Evolutionary conservation across 2,888 invertebrate species (phyloP).

Genomic region (Lepidochitona cinerea): DNA sequence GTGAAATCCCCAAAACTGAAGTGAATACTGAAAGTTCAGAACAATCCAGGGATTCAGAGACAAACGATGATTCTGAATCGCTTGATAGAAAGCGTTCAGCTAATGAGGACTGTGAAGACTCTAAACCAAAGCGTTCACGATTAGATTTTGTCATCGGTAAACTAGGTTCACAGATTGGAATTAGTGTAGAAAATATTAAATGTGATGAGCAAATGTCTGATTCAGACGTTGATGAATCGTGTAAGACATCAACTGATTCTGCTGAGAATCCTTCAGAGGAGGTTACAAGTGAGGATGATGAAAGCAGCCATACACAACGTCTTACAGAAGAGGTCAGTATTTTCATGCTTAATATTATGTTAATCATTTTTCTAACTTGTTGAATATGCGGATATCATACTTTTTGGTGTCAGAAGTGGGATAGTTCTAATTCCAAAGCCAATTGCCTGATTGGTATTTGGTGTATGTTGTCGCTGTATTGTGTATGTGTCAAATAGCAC

Average conservation of each 20-base stretch:
- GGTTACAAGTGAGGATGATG: constrained; percentile 37
- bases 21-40: too few species aligned
- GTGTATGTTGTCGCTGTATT: too few species aligned
- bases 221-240: constrained; percentile 32
- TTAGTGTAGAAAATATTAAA: constrained; percentile 36
- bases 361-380: too few species aligned
- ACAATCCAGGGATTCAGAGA: too few species aligned
- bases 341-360: too few species aligned
- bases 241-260: constrained; percentile 18
- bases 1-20: too few species aligned
- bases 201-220: constrained; percentile 38
- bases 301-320: constrained; percentile 19
- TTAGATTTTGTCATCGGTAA: constrained; percentile 46
- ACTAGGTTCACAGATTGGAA: constrained; percentile 38
- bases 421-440: too few species aligned
- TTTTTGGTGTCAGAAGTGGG: too few species aligned
- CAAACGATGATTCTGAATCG: not conserved
- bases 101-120: constrained; percentile 16
- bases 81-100: constrained; percentile 41
- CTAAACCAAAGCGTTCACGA: constrained; percentile 41
- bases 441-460: too few species aligned
- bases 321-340: constrained; percentile 15
- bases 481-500: too few species aligned
- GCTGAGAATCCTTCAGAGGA: constrained; percentile 33
- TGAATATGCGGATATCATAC: too few species aligned